Evolutionary conservation across 1,140 invertebrate genomes (phyloP), one percentile per base, ranked within the genome.

Genomic region (Zaprionus inermis): DNA sequence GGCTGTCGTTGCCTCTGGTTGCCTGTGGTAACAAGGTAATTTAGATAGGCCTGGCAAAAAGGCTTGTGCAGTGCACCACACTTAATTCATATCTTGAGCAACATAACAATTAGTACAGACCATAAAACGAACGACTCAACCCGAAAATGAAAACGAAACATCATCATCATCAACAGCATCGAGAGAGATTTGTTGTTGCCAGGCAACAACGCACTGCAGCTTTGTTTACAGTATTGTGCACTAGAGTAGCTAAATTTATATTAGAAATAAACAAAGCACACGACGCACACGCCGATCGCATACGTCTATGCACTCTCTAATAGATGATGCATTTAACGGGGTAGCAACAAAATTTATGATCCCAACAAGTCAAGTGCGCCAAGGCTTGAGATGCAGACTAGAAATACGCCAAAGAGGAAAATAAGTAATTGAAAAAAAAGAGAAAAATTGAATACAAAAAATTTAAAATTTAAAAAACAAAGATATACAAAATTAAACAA

Each of bases 231-330:
- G 10, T 72, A 68, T 67, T 79, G 79, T 86, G 76, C 82, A 81
- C 82, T 86, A 86, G 88, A 89, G 83, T 88, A 89, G 86, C 83
- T 88, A 88, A 88, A 83, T 89, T 88, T 89, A 89, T 88, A 83
- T 77, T 72, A 76, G 84, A 88, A 88, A 88, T 83, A 89, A 88
- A 83, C 84, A 88, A 82, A 73, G 38, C 11, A 16, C 9, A 64
- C 36, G 57, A 12, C 14, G 41, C 24, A 34, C 30, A 65, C 78
- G 28, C 34, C 60, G 74, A 76, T 44, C 63, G 3, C 73, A 49
- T 52, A 68, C 34, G 9, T 41, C 41, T 83, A 64, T 71, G 65
- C 68, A 78, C 76, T 66, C 56, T 55, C 7, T 32, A 32, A 7
- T 32, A 67, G 34, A 71, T 89, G 79, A 79, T 89, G 84, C 84